Evolutionary conservation across 1,140 invertebrate genomes (phyloP).

Genomic region (Sipha flava): DNA sequence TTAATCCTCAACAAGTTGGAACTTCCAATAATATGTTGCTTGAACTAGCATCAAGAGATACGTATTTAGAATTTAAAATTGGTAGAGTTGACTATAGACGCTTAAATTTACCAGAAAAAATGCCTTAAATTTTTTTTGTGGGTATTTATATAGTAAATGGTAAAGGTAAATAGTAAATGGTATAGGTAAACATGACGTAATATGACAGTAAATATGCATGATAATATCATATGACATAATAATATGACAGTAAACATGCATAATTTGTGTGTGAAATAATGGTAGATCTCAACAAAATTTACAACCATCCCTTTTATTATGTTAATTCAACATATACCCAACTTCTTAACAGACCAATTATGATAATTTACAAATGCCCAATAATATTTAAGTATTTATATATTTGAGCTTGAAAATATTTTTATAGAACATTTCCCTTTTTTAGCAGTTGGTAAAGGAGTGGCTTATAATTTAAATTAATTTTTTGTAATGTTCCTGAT

Average conservation of each 20-base stretch:
- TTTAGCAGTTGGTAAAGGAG: neutral
- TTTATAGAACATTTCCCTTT: neutral
- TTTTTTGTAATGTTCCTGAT: neutral
- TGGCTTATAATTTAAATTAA: neutral
- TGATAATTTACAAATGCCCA: neutral
- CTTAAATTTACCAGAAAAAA: neutral
- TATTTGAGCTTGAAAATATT: neutral
- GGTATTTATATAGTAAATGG: neutral
- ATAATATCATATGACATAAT: too few species aligned
- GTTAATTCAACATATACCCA: neutral
- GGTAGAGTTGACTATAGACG: neutral
- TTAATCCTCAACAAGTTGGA: neutral
- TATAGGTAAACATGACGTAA: too few species aligned
- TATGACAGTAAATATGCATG: too few species aligned
- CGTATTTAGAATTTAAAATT: neutral
- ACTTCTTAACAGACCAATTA: neutral
- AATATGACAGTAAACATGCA: neutral
- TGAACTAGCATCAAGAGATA: neutral
- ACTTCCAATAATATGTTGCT: neutral
- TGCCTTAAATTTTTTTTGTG: neutral
- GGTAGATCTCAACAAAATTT: neutral
- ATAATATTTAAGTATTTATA: neutral
- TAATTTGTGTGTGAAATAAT: neutral
- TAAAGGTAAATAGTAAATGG: too few species aligned
- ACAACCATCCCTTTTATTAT: neutral